Evolutionary conservation across 2,797 vertebrate species (phyloP), one percentile per base, ranked within the genome.

Genomic region (Lagorchestes hirsutus): DNA sequence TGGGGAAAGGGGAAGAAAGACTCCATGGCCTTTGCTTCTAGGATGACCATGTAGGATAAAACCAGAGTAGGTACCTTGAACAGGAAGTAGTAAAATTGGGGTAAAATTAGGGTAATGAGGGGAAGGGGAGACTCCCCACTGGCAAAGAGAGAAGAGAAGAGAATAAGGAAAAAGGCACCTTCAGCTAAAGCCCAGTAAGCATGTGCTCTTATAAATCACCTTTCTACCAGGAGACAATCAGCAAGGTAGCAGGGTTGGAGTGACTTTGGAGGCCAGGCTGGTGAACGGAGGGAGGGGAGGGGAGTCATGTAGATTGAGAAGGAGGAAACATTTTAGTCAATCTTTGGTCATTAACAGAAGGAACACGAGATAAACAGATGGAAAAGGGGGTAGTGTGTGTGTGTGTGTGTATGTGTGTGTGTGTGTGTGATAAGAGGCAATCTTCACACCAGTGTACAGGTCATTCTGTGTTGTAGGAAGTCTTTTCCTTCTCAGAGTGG

Each of bases 161-260:
- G 96, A 96, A 92, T 94, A 46, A 2, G 59, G 92, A 94, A 57
- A 54, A 46, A 96, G 96, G 92, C 14, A 93, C 93, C 97, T 97
- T 94, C 91, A 93, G 96, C 31, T 58, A 67, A 52, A 46, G 13
- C 82, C 34, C 57, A 52, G 27, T 87, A 46, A 55, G 46, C 5
- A 55, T 90, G 96, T 54, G 34, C 74, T 96, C 90, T 0, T 13
- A 29, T 95, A 95, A 58, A 22, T 58, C 93, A 54, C 29, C 28
- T 93, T 57, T 58, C 93, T 94, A 95, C 91, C 55, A 90, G 90
- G 90, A 92, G 82, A 56, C 22, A 90, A 16, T 50, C 11, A 27
- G 97, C n/a, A 92, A 95, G 90, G 92, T 29, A 93, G 22, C 58
- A 40, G 31, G 0, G 18, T 91, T 54, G 0, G 11, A 94, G 40